Percentiles rank a stretch among this genome's conserved stretches.
Conservation (phyloP, 2,113 vertebrate species). For the Perognathus longimembris region DNA sequence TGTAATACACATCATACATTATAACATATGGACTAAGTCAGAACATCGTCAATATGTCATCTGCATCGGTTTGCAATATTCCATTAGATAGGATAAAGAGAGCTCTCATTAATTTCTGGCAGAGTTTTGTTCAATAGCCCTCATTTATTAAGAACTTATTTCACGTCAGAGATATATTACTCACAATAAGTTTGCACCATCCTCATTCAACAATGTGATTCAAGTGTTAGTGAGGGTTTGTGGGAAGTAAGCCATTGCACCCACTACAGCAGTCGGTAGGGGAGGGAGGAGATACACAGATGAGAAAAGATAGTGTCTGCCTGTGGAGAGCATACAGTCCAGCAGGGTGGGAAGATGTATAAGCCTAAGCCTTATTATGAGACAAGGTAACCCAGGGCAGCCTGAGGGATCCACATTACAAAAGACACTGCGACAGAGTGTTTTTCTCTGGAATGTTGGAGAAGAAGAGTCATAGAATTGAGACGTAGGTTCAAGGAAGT, state of each 20-base stretch:
- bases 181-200: not conserved
- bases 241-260: accelerated
- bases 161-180: not conserved
- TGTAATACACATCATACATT: not conserved
- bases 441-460: not conserved
- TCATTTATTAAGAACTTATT: not conserved
- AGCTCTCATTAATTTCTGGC: not conserved
- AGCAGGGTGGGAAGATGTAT: not conserved
- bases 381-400: not conserved
- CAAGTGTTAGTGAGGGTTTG: not conserved
- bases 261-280: not conserved
- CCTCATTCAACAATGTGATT: not conserved
- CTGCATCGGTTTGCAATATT: not conserved
- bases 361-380: not conserved
- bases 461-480: not conserved
- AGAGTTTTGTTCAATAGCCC: not conserved
- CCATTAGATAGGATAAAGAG: not conserved
- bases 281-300: not conserved
- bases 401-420: not conserved
- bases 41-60: conserved; percentile 6
- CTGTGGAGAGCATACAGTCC: not conserved
- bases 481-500: no score
- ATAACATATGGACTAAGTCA: not conserved
- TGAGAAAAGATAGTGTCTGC: not conserved
- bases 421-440: not conserved